Conservation (phyloP, 2,888 invertebrate genomes). For the Mesopsocus fuscifrons region DNA sequence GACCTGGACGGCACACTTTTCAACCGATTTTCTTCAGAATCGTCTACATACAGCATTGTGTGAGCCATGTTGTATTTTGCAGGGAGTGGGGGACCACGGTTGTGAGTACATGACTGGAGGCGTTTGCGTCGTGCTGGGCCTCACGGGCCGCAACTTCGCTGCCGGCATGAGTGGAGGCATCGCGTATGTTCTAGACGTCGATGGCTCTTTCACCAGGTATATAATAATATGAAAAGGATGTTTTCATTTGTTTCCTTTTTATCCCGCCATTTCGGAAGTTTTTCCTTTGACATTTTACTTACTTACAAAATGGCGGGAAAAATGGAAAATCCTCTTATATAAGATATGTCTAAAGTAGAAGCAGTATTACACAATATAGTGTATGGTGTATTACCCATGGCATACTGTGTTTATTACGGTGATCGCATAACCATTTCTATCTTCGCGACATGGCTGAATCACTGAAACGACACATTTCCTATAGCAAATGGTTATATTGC, state of each 20-base stretch:
- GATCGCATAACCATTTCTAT: too few species aligned
- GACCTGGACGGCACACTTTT: too few species aligned
- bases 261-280: constrained; percentile 7
- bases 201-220: constrained; percentile 54
- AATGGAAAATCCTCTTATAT: too few species aligned
- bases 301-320: too few species aligned
- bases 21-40: background rate
- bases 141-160: constrained; percentile 94
- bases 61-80: constrained; percentile 11
- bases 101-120: constrained; percentile 99
- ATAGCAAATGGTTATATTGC: too few species aligned
- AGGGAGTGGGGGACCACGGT: constrained; percentile 95
- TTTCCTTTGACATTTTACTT: constrained; percentile 3
- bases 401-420: too few species aligned
- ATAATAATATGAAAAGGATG: background rate
- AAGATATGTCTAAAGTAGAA: too few species aligned
- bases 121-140: constrained; percentile 70
- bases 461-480: too few species aligned
- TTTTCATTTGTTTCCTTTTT: constrained; percentile 6
- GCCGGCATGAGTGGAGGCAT: constrained; percentile 95
- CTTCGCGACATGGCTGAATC: too few species aligned
- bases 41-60: too few species aligned
- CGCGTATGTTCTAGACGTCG: constrained; percentile 84
- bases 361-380: too few species aligned
- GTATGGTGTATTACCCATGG: too few species aligned